Percentiles rank a stretch among this genome's conserved stretches.
Evolutionary conservation across 37 sponge, comb jelly and placozoan species (phyloP).

Genomic region (Agelas oroides): DNA sequence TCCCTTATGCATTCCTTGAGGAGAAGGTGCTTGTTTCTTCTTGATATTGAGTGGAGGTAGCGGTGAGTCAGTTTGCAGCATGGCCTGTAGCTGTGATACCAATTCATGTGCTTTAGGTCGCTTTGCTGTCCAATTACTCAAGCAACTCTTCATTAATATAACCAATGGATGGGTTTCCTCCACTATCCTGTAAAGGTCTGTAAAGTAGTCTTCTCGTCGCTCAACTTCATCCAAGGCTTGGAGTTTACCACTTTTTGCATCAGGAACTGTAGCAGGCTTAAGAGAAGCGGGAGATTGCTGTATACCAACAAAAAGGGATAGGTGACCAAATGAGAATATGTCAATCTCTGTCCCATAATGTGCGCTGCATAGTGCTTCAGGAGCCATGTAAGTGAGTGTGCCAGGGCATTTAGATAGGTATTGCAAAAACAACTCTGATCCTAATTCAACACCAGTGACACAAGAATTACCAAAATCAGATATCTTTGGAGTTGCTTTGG

Average conservation of each 20-base stretch:
- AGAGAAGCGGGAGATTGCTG: background rate
- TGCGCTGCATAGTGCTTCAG: background rate
- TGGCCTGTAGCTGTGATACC: no score
- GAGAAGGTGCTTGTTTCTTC: no score
- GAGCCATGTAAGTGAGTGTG: background rate
- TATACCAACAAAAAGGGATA: background rate
- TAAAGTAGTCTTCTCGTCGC: background rate
- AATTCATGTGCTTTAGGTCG: no score
- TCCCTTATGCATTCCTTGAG: no score
- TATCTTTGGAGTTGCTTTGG: background rate
- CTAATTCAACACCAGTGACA: background rate
- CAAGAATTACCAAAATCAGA: constrained; percentile 15
- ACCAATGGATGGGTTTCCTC: no score
- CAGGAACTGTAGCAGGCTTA: no score
- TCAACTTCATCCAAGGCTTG: background rate
- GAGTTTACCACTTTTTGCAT: background rate
- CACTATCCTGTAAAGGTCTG: no score
- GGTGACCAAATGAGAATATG: constrained; percentile 10
- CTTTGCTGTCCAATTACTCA: no score
- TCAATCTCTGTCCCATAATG: background rate
- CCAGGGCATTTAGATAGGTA: background rate
- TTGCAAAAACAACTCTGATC: background rate
- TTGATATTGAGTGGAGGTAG: no score
- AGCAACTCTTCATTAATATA: no score
- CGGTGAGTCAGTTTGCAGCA: no score